Conservation (phyloP, 2,888 invertebrate genomes). For the Aleiodes leptofemur region DNA sequence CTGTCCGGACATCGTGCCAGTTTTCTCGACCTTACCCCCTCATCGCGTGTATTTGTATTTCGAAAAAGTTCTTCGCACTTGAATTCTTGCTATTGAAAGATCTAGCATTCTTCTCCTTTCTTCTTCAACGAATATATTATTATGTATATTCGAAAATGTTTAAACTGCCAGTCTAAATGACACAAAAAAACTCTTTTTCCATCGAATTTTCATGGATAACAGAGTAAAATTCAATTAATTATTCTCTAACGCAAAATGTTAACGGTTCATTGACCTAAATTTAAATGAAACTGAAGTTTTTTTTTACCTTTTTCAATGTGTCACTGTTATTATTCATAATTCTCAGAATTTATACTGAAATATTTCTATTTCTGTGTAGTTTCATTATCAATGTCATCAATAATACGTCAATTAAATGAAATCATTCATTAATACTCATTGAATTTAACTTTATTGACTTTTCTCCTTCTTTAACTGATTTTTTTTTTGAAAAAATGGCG, state of each 20-base stretch:
- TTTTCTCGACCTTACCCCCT: conserved; percentile 61
- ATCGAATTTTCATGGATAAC: not conserved
- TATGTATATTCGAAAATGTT: not conserved
- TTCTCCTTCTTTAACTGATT: not conserved
- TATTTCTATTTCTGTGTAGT: not conserved
- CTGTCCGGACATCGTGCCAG: conserved; percentile 70
- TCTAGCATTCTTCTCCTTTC: not conserved
- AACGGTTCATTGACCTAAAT: conserved; percentile 43
- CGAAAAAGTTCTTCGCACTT: conserved; percentile 1
- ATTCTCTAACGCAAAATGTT: conserved; percentile 28
- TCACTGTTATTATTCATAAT: conserved; percentile 23
- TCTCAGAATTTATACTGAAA: not conserved
- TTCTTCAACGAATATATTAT: not conserved
- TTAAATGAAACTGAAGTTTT: conserved; percentile 14
- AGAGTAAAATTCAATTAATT: not conserved
- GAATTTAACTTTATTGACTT: not conserved
- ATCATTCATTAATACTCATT: no score
- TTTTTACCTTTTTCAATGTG: not conserved
- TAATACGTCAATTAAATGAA: not conserved
- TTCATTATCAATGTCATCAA: not conserved
- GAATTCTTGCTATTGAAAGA: not conserved
- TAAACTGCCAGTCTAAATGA: not conserved
- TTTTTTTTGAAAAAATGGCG: not conserved
- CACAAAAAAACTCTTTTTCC: not conserved
- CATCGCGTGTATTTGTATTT: not conserved